Conservation (phyloP, 2,797 vertebrate genomes). For the Geotrypetes seraphini region DNA sequence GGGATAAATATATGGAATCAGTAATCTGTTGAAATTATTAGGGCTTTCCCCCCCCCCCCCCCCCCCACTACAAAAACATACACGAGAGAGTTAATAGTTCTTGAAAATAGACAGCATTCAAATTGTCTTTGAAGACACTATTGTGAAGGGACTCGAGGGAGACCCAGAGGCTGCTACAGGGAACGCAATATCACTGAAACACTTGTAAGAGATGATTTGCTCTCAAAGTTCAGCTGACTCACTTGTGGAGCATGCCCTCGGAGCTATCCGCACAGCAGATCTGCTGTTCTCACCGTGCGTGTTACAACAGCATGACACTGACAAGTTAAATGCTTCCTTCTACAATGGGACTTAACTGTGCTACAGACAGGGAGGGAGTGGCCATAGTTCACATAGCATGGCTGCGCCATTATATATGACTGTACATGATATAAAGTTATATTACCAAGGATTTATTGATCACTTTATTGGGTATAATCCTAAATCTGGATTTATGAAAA, state of each 20-base stretch:
- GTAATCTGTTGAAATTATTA: constrained; percentile 5
- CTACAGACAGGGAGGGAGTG: not conserved
- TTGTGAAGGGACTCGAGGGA: constrained; percentile 7
- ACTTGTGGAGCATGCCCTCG: not conserved
- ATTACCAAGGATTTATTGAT: fast-evolving
- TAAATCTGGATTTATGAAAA: not conserved
- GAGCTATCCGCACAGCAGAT: not conserved
- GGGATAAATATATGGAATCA: constrained; percentile 3
- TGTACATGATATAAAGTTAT: not conserved
- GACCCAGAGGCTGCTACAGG: constrained; percentile 4
- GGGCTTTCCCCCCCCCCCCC: not conserved
- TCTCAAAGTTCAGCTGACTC: constrained; percentile 1
- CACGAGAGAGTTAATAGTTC: constrained; percentile 4
- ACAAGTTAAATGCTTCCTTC: constrained; percentile 54
- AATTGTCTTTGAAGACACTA: constrained; percentile 16
- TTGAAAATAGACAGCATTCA: constrained; percentile 27
- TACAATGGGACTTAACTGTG: constrained; percentile 18
- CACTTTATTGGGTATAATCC: not conserved
- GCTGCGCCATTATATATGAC: fast-evolving
- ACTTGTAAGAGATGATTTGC: constrained; percentile 17
- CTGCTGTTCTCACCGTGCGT: not conserved
- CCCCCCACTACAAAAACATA: not conserved
- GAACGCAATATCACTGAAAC: not conserved
- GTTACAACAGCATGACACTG: constrained; percentile 27
- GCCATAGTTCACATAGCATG: not conserved